These are phyloP conservation scores for Zaprionus lineosus DNA, from an alignment of 2,888 invertebrate genomes.

Conservation along the genomic window DNA sequence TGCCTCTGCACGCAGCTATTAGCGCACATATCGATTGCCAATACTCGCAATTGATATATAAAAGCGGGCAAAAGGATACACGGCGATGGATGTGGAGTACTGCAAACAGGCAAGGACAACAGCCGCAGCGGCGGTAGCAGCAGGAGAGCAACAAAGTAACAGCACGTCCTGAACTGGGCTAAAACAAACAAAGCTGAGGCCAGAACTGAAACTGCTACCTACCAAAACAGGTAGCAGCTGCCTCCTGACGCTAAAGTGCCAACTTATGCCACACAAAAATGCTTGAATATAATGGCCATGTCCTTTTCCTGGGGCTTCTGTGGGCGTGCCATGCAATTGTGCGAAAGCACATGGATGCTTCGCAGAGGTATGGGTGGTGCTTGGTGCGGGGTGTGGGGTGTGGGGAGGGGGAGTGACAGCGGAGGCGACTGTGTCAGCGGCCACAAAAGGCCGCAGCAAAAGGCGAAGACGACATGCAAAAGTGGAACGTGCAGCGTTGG, in stretches of 20 bases:
- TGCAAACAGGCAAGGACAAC: not conserved
- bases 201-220: not conserved
- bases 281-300: conserved; percentile 71
- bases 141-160: conserved; percentile 46
- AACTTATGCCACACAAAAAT: conserved; percentile 75
- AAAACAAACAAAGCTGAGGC: conserved; percentile 39
- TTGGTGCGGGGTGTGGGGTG: no score
- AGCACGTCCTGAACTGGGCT: conserved; percentile 37
- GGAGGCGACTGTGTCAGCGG: conserved; percentile 15
- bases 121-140: conserved; percentile 1
- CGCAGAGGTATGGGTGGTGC: no score
- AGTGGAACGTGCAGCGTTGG: conserved; percentile 74
- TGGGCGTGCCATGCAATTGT: conserved; percentile 63
- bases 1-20: conserved; percentile 43
- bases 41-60: conserved; percentile 62
- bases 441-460: conserved; percentile 53
- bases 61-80: conserved; percentile 13
- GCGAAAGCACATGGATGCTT: no score
- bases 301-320: conserved; percentile 17
- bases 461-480: conserved; percentile 57
- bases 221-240: conserved; percentile 71
- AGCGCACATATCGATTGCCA: conserved; percentile 65
- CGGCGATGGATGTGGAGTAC: not conserved
- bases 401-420: no score
- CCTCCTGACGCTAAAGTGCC: conserved; percentile 74